Evolutionary conservation across 2,797 vertebrate genomes (phyloP), one percentile per base, ranked within the genome.

Genomic region (Geotrypetes seraphini): DNA sequence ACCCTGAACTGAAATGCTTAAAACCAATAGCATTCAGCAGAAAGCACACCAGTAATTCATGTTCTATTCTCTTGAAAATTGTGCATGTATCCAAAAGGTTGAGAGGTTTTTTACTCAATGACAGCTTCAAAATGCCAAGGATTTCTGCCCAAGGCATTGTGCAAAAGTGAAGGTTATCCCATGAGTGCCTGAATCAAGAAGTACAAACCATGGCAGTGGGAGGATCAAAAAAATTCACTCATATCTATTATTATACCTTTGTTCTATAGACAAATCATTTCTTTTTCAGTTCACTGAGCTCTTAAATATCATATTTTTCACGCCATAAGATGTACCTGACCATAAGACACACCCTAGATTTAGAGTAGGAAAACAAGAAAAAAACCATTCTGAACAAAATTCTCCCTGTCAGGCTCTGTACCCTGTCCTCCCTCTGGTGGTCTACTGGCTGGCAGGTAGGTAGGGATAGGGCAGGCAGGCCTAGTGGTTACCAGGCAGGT

Each of bases 1-100:
- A 64, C 57, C 64, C 67, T 47, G 30, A 50, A 57, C n/a, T 47
- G 54, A 61, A 51, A 59, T 51, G 60, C 28, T 56, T 60, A 54
- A 52, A 54, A 54, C 67, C 57, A 56, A 58, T 57, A 45, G 16
- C 51, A 45, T 51, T 30, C 51, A 33, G 39, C 47, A 63, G 63
- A 63, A 54, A 51, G 53, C 1, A 0, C 41, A n/a, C n/a, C n/a
- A n/a, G n/a, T n/a, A n/a, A n/a, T n/a, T n/a, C n/a, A n/a, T n/a
- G n/a, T n/a, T n/a, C n/a, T n/a, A n/a, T n/a, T 36, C 47, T 13
- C 13, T 53, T 57, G 61, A 64, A n/a, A n/a, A 40, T 33, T 40
- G 34, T 15, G 24, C 21, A 49, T 47, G 50, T 53, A 56, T 60
- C 61, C 1, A 0, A 53, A 53, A 58, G 53, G 47, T 34, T 44